These are phyloP conservation scores for Drosophila quadrilineata DNA, from an alignment of 1,140 invertebrate genomes.

Conservation along the genomic window DNA sequence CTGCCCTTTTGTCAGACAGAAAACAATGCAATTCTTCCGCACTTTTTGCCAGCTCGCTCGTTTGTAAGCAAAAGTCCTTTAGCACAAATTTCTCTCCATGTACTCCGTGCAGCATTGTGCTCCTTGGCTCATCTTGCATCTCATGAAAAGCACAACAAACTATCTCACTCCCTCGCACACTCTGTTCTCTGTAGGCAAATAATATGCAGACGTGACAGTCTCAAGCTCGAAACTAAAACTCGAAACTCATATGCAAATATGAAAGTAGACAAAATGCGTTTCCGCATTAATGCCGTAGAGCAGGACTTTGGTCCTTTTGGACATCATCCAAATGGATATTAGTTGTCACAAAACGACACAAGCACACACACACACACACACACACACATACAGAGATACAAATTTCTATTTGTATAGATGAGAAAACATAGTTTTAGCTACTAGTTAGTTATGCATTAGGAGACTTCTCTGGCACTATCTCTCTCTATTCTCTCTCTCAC, in stretches of 20 bases:
- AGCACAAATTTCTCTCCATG: constrained; percentile 50
- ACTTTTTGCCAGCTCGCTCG: constrained; percentile 69
- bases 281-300: constrained; percentile 60
- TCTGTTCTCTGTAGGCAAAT: constrained; percentile 53
- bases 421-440: constrained; percentile 12
- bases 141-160: constrained; percentile 67
- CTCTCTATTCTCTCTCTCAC: not conserved
- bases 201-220: constrained; percentile 61
- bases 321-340: constrained; percentile 38
- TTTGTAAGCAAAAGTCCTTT: constrained; percentile 72
- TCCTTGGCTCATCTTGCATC: too few relatives aligned
- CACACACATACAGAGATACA: not conserved
- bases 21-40: constrained; percentile 70
- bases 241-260: constrained; percentile 52
- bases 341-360: constrained; percentile 31
- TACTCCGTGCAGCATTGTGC: too few relatives aligned
- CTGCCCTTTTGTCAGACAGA: constrained; percentile 4
- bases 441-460: constrained; percentile 27
- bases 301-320: too few relatives aligned
- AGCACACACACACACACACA: constrained; percentile 11
- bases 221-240: too few relatives aligned
- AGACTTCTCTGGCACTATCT: not conserved
- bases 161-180: not conserved
- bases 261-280: constrained; percentile 62
- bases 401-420: too few relatives aligned